phyloP scores from a whole-genome alignment of 2,113 vertebrate species.

The Nipponia nippon region DNA sequence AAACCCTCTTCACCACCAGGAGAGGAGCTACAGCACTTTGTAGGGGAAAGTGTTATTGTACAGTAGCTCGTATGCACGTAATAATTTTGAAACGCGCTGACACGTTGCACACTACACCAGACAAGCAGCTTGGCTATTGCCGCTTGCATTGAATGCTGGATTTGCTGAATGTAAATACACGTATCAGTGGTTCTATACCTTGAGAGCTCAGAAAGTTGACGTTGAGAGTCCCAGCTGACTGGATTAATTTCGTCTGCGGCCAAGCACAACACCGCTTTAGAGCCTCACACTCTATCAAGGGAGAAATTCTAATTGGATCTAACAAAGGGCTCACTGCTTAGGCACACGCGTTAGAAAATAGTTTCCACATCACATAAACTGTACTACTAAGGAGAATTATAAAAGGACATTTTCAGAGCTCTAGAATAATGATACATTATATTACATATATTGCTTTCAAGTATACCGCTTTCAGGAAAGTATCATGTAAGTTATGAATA shows the following conservation, averaged over 20 bases:
- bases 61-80: background rate
- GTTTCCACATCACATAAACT: constrained; percentile 66
- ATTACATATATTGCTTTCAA: constrained; percentile 16
- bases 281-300: constrained; percentile 44
- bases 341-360: constrained; percentile 56
- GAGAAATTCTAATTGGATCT: constrained; percentile 63
- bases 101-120: background rate
- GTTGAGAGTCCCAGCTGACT: constrained; percentile 36
- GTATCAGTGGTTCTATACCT: constrained; percentile 30
- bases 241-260: constrained; percentile 28
- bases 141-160: background rate
- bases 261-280: constrained; percentile 63
- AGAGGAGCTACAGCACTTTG: background rate
- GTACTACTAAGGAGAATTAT: constrained; percentile 30
- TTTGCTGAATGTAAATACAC: constrained; percentile 35
- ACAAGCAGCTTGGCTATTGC: background rate
- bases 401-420: constrained; percentile 52
- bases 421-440: background rate
- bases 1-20: background rate
- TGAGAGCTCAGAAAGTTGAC: constrained; percentile 3
- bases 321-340: constrained; percentile 62
- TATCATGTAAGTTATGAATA: background rate
- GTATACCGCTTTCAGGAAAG: background rate
- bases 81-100: background rate
- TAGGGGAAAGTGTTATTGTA: background rate